These are phyloP conservation scores for Lepidocolaptes lacrymiger DNA, from an alignment of 2,797 vertebrate species.

Conservation along the genomic window DNA sequence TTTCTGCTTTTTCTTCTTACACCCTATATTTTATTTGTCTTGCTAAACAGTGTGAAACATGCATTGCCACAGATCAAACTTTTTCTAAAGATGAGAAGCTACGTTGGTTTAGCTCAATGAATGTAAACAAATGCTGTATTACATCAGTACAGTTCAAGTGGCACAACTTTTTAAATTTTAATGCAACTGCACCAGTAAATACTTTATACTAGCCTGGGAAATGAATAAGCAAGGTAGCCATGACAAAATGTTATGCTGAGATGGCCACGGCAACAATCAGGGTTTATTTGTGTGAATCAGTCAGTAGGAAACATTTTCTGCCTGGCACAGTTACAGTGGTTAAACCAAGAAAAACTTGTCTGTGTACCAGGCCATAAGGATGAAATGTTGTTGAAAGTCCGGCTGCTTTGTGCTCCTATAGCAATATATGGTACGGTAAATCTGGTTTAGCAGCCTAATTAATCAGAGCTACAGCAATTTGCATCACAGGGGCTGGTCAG, in stretches of 20 bases:
- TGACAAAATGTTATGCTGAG: background rate
- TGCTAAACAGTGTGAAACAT: background rate
- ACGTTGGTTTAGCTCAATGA: background rate
- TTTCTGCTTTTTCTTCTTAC: background rate
- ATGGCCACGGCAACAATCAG: background rate
- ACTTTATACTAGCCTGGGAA: background rate
- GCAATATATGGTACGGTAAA: conserved; percentile 14
- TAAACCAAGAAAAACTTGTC: conserved; percentile 24
- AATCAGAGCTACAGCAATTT: conserved; percentile 32
- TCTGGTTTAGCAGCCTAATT: conserved; percentile 15
- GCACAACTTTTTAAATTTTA: background rate
- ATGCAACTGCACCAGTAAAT: background rate
- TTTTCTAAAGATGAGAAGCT: background rate
- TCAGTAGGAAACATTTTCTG: conserved; percentile 4
- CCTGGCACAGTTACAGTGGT: background rate
- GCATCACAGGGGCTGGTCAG: background rate
- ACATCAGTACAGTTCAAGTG: background rate
- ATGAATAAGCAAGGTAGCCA: background rate
- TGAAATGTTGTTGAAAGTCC: background rate
- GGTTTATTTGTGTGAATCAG: background rate
- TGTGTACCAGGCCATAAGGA: background rate
- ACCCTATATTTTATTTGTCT: background rate
- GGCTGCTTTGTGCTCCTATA: background rate
- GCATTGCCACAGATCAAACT: background rate
- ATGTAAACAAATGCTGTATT: background rate